These are phyloP conservation scores for rat (Rattus norvegicus) DNA, from an alignment of 2,113 vertebrate species.

Conservation along the genomic window GRCr8 NC_086038.1:47519501-47520000, in stretches of 20 bases:
- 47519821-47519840: not conserved
- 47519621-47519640: not conserved
- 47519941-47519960: not conserved
- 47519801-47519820: not conserved
- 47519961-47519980: not conserved
- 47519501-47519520: not conserved
- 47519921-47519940: not conserved
- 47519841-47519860: not conserved
- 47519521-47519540: not conserved
- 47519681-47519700: not conserved
- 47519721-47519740: not conserved
- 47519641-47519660: not conserved
- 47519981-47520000: not conserved
- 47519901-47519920: not conserved
- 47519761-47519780: not conserved
- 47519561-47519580: not conserved
- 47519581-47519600: not conserved
- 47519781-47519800: not conserved
- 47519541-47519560: not conserved
- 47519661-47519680: not conserved
- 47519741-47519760: not conserved
- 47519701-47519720: not conserved
- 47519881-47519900: not conserved
- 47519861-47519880: not conserved
- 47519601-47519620: not conserved